These are phyloP conservation scores for Fragariocoptes setiger DNA, from an alignment of 1,140 invertebrate genomes.

Conservation along the genomic window DNA sequence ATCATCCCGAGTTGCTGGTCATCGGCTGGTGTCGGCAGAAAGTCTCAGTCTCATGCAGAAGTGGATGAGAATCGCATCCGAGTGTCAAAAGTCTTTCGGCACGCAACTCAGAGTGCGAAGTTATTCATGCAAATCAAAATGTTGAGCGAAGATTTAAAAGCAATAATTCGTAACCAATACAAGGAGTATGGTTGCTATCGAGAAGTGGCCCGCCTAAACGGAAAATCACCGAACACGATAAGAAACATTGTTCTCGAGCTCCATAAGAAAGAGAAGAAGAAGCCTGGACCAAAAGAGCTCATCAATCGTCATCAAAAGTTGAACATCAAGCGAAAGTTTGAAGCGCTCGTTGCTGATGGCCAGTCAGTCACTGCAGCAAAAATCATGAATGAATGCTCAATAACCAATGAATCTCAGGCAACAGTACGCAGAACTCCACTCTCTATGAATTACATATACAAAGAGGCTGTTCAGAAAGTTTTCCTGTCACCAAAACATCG, in stretches of 20 bases:
- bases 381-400: not conserved
- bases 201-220: not conserved
- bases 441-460: not conserved
- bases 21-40: too few species aligned
- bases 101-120: too few species aligned
- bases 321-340: not conserved
- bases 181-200: not conserved
- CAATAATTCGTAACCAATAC: not conserved
- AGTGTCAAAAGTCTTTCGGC: too few species aligned
- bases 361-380: not conserved
- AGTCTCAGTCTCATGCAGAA: too few species aligned
- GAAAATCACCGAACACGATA: not conserved
- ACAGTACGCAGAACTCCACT: not conserved
- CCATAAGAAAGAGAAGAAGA: not conserved
- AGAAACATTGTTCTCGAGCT: not conserved
- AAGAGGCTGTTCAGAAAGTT: not conserved
- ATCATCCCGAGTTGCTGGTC: too few species aligned
- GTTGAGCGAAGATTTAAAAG: too few species aligned
- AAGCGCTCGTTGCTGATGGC: not conserved
- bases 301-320: not conserved
- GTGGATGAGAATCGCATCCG: too few species aligned
- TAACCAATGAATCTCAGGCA: not conserved
- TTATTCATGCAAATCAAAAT: too few species aligned
- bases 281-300: not conserved
- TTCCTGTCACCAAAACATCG: not conserved